phyloP scores from a whole-genome alignment of 2,888 invertebrate genomes.

The Agrenia bidenticulata region DNA sequence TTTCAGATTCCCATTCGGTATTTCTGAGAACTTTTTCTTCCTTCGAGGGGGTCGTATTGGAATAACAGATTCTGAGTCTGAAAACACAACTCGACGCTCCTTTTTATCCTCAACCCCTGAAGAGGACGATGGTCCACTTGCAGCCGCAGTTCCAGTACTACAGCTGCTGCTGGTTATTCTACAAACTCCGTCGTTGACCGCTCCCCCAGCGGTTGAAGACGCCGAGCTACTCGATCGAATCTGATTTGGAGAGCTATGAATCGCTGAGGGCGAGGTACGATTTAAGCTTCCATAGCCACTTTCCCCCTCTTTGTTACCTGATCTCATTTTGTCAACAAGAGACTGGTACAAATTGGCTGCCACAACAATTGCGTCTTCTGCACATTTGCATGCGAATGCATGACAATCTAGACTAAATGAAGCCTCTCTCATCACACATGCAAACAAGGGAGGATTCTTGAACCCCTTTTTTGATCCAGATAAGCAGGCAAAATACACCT shows the following conservation, averaged over 20 bases:
- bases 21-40: slow-evolving; percentile 69
- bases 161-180: slow-evolving; percentile 6
- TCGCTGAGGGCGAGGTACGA: slow-evolving; percentile 45
- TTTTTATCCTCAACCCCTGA: slow-evolving; percentile 25
- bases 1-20: slow-evolving; percentile 55
- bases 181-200: not conserved
- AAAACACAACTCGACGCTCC: slow-evolving; percentile 48
- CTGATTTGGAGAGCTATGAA: slow-evolving; percentile 43
- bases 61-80: slow-evolving; percentile 54
- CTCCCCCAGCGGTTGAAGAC: slow-evolving; percentile 35
- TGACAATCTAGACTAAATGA: slow-evolving; percentile 83
- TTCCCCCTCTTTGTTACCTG: slow-evolving; percentile 51
- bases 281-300: slow-evolving; percentile 52
- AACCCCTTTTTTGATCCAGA: slow-evolving; percentile 55
- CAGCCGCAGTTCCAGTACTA: not conserved
- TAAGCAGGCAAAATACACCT: slow-evolving; percentile 55
- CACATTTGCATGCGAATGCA: slow-evolving; percentile 84
- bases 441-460: slow-evolving; percentile 55
- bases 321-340: slow-evolving; percentile 67
- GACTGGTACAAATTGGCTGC: slow-evolving; percentile 89
- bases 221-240: slow-evolving; percentile 47
- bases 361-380: slow-evolving; percentile 87
- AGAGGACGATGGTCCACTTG: slow-evolving; percentile 22
- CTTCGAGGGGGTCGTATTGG: slow-evolving; percentile 71
- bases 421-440: slow-evolving; percentile 80